A percentile compares a stretch with the other conserved stretches of the same genome.
phyloP scores from a whole-genome alignment of 2,888 invertebrate species.

The Strigamia maritima region DNA sequence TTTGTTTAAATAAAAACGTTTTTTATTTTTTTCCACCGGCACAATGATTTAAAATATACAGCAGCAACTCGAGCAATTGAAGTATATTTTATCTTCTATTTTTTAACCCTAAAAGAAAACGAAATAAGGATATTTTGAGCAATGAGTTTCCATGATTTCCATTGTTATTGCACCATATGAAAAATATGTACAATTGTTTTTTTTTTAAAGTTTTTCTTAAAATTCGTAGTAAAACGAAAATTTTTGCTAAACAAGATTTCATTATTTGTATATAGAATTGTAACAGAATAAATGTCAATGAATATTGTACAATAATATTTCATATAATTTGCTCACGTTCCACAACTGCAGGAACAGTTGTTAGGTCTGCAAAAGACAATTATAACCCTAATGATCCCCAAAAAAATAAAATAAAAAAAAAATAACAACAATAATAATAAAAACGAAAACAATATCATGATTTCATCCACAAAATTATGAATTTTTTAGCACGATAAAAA shows the following conservation, averaged over 20 bases:
- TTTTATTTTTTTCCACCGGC: neutral
- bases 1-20: neutral
- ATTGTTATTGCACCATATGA: neutral
- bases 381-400: constrained; percentile 8
- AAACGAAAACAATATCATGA: neutral
- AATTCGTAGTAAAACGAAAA: neutral
- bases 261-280: constrained; percentile 2
- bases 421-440: neutral
- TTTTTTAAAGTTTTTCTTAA: neutral
- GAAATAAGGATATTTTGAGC: neutral
- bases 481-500: constrained; percentile 2
- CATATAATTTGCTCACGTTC: neutral
- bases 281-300: neutral
- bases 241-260: neutral
- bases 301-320: neutral
- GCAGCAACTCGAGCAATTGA: constrained; percentile 10
- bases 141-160: constrained; percentile 7
- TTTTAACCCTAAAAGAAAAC: neutral
- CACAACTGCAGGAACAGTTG: neutral
- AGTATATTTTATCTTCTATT: neutral
- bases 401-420: neutral
- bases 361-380: neutral
- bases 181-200: neutral
- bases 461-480: neutral
- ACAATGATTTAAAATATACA: constrained; percentile 15